These are phyloP conservation scores for Neoarius graeffei DNA, from an alignment of 2,113 vertebrate species.

Conservation along the genomic window DNA sequence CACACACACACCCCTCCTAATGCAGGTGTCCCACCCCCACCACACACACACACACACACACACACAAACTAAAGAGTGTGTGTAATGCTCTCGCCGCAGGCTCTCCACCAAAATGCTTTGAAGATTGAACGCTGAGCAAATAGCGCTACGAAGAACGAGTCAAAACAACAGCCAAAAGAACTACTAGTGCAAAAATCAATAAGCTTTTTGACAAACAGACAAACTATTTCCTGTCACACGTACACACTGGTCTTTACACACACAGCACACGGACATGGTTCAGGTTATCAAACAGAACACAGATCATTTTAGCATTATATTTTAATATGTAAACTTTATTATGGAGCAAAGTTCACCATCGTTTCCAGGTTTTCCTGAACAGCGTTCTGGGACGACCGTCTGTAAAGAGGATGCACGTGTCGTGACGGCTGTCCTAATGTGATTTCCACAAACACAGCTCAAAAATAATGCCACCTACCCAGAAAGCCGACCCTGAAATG, in stretches of 20 bases:
- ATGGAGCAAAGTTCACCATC: too few relatives aligned
- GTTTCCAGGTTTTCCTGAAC: neutral
- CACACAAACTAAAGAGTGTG: conserved; percentile 33
- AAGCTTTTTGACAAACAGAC: neutral
- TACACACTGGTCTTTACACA: neutral
- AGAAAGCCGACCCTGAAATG: too few relatives aligned
- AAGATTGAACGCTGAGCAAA: conserved; percentile 30
- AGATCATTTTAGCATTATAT: neutral
- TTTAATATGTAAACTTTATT: neutral
- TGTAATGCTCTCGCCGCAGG: neutral
- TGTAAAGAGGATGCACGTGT: neutral
- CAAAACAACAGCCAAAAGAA: conserved; percentile 22
- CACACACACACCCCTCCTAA: conserved; percentile 21
- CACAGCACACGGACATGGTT: neutral
- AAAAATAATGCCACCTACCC: neutral
- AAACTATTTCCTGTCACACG: conserved; percentile 5
- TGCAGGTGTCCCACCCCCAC: too few relatives aligned
- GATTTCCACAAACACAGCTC: neutral
- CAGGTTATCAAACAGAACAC: neutral
- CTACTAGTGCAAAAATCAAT: neutral
- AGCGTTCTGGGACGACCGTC: neutral
- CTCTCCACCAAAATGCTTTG: conserved; percentile 9
- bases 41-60: conserved; percentile 30
- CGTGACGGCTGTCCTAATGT: too few relatives aligned
- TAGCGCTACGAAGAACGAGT: neutral